phyloP scores from a whole-genome alignment of 2,888 invertebrate species.

The Amphiduros pacificus region DNA sequence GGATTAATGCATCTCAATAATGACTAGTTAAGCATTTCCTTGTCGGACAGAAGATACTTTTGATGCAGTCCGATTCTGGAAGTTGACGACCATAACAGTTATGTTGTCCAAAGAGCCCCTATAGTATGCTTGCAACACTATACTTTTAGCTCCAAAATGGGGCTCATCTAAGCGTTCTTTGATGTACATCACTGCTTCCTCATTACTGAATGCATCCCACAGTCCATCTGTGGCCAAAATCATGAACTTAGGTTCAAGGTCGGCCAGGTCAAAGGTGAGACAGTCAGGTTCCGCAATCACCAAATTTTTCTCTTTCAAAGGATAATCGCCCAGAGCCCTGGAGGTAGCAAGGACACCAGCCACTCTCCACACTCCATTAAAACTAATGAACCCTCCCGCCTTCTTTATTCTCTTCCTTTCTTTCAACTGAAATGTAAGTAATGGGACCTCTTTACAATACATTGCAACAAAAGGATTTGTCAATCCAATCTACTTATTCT shows the following conservation, averaged over 20 bases:
- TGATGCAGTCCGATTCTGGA: conserved; percentile 17
- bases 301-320: conserved; percentile 87
- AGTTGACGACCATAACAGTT: conserved; percentile 78
- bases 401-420: conserved; percentile 90
- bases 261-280: conserved; percentile 82
- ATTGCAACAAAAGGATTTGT: no score
- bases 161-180: conserved; percentile 83
- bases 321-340: conserved; percentile 89
- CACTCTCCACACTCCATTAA: conserved; percentile 95
- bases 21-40: conserved; percentile 4
- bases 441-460: no score
- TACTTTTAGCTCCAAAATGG: conserved; percentile 87
- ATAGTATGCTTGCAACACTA: conserved; percentile 87
- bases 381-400: conserved; percentile 92
- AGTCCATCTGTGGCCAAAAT: conserved; percentile 93
- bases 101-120: conserved; percentile 94
- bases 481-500: no score
- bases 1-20: no score
- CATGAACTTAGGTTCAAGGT: conserved; percentile 83
- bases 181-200: conserved; percentile 88
- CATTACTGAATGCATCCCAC: conserved; percentile 95
- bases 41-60: conserved; percentile 5
- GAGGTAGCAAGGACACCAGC: conserved; percentile 94
- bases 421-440: conserved; percentile 67
- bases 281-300: conserved; percentile 96